Evolutionary conservation across 2,888 invertebrate genomes (phyloP), one percentile per base, ranked within the genome.

Genomic region (Ectobius pallidus): DNA sequence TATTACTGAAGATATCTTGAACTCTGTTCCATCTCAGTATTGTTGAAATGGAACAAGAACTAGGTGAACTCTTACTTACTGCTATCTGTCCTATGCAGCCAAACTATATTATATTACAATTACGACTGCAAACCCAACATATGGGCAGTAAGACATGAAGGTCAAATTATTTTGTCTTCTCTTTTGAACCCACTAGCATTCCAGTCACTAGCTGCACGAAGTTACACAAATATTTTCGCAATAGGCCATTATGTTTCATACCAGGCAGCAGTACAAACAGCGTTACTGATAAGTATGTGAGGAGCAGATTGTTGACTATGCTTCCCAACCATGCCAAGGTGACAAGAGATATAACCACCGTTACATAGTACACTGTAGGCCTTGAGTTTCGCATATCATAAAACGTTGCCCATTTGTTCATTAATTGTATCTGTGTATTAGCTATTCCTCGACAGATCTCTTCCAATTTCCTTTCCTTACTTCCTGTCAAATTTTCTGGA

Each of bases 321-420:
- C 92, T 91, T 39, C 96, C 94, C 80, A 96, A 84, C 93, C 94
- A 96, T 68, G 94, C 92, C 77, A 93, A 81, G 52, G 88, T 79
- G 68, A 89, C 80, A 75, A 95, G 84, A 75, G 86, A 82, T 72
- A 86, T 80, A 76, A 91, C 87, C 61, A 91, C 88, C 69, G 89
- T 84, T 70, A 90, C 83, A 79, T 93, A 92, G 81, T 92, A 94
- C 95, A 86, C 76, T 80, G 84, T 85, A 0, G 86, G 85, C 73
- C 85, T 79, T 73, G 80, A 79, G 39, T 77, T 79, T 46, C 83
- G 80, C 73, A 79, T 79, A 80, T 82, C 74, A 78, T 81, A 71
- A 80, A 78, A 73, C 81, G 74, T 78, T 4, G 70, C 77, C 80
- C 81, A 81, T 20, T 75, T 79, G 6, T 78, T 72, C 52, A 84